These are phyloP conservation scores for Henricia sp. DNA, from an alignment of 53 echinoderm and acorn worm genomes.

Conservation along the genomic window DNA sequence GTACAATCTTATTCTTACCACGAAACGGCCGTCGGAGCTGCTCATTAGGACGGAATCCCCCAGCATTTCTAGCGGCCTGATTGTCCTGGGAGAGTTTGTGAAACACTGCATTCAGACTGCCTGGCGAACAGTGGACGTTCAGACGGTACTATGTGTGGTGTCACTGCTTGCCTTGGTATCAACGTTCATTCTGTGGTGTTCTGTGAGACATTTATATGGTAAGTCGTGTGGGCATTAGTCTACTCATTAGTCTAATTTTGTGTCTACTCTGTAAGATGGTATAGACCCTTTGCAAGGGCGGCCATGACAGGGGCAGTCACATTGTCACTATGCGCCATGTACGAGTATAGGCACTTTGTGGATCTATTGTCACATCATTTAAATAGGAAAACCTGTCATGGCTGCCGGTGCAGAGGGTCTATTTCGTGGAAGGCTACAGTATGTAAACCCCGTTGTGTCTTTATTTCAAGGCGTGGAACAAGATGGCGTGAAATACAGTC, in stretches of 20 bases:
- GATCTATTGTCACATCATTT: not conserved
- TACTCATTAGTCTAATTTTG: not conserved
- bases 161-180: not conserved
- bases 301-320: too few relatives aligned
- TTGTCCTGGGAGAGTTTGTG: too few relatives aligned
- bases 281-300: too few relatives aligned
- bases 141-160: slow-evolving; percentile 11
- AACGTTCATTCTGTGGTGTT: slow-evolving; percentile 26
- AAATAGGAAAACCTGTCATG: not conserved
- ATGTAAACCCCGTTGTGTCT: not conserved
- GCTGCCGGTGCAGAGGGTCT: not conserved
- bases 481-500: not conserved
- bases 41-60: not conserved
- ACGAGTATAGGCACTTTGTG: not conserved
- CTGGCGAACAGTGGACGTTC: not conserved
- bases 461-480: slow-evolving; percentile 12
- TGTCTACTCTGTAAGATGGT: too few relatives aligned
- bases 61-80: too few relatives aligned
- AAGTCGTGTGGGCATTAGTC: not conserved
- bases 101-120: too few relatives aligned
- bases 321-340: not conserved
- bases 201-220: slow-evolving; percentile 38
- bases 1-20: slow-evolving; percentile 2
- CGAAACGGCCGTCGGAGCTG: not conserved
- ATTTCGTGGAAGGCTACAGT: not conserved